These are phyloP conservation scores for Myotis pilosus DNA, from an alignment of 2,797 vertebrate genomes.

Conservation along the genomic window DNA sequence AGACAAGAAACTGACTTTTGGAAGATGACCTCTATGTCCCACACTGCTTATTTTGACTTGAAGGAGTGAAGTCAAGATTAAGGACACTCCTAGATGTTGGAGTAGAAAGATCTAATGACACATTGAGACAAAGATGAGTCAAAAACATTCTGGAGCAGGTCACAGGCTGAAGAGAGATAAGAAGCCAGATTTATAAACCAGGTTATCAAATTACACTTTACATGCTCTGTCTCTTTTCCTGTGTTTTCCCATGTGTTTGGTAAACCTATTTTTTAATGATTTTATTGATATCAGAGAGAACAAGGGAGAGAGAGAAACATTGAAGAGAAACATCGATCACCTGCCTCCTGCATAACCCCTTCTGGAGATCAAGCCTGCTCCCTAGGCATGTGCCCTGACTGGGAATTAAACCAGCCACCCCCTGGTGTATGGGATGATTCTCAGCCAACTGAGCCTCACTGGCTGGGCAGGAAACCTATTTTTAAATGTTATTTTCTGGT, in stretches of 20 bases:
- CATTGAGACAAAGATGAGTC: not conserved
- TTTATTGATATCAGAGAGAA: too few relatives aligned
- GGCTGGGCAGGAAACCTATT: not conserved
- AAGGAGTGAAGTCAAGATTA: constrained; percentile 7
- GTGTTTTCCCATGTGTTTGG: not conserved
- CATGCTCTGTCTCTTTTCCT: not conserved
- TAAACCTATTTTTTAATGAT: not conserved
- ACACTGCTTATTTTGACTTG: not conserved
- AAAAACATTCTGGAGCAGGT: not conserved
- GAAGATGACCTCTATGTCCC: not conserved
- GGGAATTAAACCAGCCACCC: too few relatives aligned
- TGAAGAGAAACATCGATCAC: too few relatives aligned
- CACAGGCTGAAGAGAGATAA: not conserved
- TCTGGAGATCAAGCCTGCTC: too few relatives aligned
- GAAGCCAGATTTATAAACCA: not conserved
- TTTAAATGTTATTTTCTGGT: not conserved
- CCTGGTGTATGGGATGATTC: too few relatives aligned
- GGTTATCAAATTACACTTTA: not conserved
- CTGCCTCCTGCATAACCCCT: too few relatives aligned
- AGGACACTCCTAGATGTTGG: not conserved
- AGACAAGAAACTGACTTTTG: not conserved
- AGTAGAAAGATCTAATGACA: not conserved
- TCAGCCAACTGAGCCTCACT: too few relatives aligned
- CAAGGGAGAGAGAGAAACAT: too few relatives aligned
- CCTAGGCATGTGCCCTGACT: too few relatives aligned